These are phyloP conservation scores for Vulpes ferrilata DNA, from an alignment of 2,113 vertebrate genomes.

Conservation along the genomic window DNA sequence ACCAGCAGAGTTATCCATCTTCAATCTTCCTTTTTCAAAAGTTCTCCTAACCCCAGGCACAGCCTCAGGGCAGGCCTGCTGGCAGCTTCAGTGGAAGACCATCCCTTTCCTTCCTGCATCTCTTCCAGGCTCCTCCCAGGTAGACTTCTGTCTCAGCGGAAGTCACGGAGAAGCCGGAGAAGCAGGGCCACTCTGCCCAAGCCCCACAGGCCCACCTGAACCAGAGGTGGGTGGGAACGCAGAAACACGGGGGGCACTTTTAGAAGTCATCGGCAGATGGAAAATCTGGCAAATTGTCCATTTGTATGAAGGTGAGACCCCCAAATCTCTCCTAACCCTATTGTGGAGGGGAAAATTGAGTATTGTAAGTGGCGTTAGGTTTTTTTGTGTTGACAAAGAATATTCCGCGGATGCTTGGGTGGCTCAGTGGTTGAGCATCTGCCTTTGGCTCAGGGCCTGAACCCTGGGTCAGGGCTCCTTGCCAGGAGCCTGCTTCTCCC, in stretches of 20 bases:
- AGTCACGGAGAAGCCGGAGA: background rate
- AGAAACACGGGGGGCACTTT: background rate
- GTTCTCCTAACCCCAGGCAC: slow-evolving; percentile 43
- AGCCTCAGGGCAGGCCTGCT: slow-evolving; percentile 71
- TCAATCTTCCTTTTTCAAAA: slow-evolving; percentile 48
- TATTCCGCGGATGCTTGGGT: background rate
- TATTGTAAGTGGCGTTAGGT: background rate
- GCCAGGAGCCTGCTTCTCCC: too few species aligned
- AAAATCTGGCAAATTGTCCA: background rate
- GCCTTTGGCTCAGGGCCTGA: too few species aligned
- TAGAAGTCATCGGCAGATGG: background rate
- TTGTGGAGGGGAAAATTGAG: background rate
- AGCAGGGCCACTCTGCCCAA: background rate
- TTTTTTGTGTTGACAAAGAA: slow-evolving; percentile 1
- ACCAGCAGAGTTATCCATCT: background rate
- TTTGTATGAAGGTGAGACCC: background rate
- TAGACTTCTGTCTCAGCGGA: background rate
- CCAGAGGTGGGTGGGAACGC: background rate
- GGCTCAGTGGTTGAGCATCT: too few species aligned
- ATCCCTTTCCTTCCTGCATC: slow-evolving; percentile 81
- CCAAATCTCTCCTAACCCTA: background rate
- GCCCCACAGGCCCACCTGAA: rapidly evolving
- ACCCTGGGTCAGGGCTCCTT: too few species aligned
- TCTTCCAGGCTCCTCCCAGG: slow-evolving; percentile 78
- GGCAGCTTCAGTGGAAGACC: slow-evolving; percentile 71